phyloP scores from a whole-genome alignment of 2,888 invertebrate genomes.

The Clusia tigrina region DNA sequence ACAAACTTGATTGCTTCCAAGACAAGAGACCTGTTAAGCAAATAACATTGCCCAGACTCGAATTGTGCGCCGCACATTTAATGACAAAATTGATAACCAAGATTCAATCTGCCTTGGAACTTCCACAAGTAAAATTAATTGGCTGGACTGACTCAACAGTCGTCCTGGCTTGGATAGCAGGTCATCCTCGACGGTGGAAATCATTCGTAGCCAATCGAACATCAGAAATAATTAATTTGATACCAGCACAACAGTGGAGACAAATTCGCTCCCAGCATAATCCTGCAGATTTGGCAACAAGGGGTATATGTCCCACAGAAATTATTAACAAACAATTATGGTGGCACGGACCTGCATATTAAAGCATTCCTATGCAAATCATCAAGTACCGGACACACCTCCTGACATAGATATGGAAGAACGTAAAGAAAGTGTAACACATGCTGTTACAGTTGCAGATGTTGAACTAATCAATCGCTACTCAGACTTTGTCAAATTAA shows the following conservation, averaged over 20 bases:
- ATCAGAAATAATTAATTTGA: conserved; percentile 5
- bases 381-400: not conserved
- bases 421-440: conserved; percentile 10
- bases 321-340: not conserved
- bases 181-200: conserved; percentile 21
- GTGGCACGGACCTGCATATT: too few species aligned
- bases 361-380: too few species aligned
- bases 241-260: conserved; percentile 21
- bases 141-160: conserved; percentile 21
- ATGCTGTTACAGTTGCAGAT: not conserved
- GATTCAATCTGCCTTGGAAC: conserved; percentile 12
- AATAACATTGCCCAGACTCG: conserved; percentile 18
- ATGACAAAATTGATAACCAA: conserved; percentile 19
- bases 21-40: conserved; percentile 9
- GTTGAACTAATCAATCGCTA: conserved; percentile 20
- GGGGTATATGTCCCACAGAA: conserved; percentile 11
- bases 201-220: conserved; percentile 20
- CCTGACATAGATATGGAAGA: conserved; percentile 18
- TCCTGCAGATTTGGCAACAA: conserved; percentile 28
- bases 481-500: conserved; percentile 19
- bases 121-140: conserved; percentile 10
- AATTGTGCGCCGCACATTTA: conserved; percentile 19
- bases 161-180: conserved; percentile 24
- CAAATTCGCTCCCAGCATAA: conserved; percentile 24
- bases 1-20: conserved; percentile 20